Percentiles rank a stretch among this genome's conserved stretches.
phyloP scores from a whole-genome alignment of 1,140 invertebrate species.

The Fopius arisanus region DNA sequence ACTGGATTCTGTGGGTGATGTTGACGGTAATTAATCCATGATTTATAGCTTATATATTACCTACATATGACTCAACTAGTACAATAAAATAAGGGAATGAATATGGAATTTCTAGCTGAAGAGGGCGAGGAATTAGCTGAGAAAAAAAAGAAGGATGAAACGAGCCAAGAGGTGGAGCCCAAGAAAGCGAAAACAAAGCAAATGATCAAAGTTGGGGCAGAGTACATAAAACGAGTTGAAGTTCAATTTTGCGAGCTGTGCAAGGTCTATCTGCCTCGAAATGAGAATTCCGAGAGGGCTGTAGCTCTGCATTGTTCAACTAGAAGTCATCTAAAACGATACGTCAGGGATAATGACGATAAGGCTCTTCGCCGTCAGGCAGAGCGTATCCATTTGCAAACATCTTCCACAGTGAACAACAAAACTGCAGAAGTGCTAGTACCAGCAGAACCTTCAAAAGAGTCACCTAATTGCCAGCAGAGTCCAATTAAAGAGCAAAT shows the following conservation, averaged over 20 bases:
- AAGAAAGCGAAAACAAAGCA: slow-evolving; percentile 69
- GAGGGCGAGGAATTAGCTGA: slow-evolving; percentile 71
- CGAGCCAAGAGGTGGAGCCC: slow-evolving; percentile 53
- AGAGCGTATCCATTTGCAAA: slow-evolving; percentile 70
- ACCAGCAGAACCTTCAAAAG: background rate
- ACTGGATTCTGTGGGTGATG: slow-evolving; percentile 83
- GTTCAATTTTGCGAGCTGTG: slow-evolving; percentile 77
- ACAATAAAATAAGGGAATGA: background rate
- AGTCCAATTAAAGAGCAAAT: too few species aligned
- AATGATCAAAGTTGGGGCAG: slow-evolving; percentile 77
- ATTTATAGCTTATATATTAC: too few species aligned
- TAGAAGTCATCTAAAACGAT: slow-evolving; percentile 75
- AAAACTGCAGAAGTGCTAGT: background rate
- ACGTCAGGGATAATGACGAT: slow-evolving; percentile 77
- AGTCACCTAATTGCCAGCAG: too few species aligned
- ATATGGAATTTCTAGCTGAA: slow-evolving; percentile 44
- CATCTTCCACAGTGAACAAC: slow-evolving; percentile 42
- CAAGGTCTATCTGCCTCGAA: slow-evolving; percentile 73
- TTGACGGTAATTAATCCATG: slow-evolving; percentile 69
- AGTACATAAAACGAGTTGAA: slow-evolving; percentile 79
- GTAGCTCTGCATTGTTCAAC: slow-evolving; percentile 75
- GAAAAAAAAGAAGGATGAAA: slow-evolving; percentile 65
- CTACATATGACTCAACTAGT: too few species aligned
- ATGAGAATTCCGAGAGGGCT: slow-evolving; percentile 69
- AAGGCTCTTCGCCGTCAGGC: slow-evolving; percentile 73